Conservation (phyloP, 2,888 invertebrate genomes). For the Metopia argyrocephala region DNA sequence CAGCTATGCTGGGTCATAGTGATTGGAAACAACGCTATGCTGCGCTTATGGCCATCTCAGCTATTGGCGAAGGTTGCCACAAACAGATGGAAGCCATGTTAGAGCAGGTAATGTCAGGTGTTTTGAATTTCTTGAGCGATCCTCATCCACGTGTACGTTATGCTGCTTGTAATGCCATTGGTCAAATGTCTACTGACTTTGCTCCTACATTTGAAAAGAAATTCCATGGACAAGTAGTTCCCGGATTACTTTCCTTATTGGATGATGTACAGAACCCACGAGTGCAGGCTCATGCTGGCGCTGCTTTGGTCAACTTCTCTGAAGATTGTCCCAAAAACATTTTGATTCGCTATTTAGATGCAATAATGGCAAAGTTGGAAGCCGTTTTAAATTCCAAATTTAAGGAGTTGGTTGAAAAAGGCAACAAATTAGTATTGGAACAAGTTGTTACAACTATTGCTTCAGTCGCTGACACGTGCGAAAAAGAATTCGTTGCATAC, state of each 20-base stretch:
- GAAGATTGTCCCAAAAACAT: slow-evolving; percentile 99
- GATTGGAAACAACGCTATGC: slow-evolving; percentile 96
- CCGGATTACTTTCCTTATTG: slow-evolving; percentile 91
- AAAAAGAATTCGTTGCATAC: slow-evolving; percentile 95
- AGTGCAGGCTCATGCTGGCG: slow-evolving; percentile 91
- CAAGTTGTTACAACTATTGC: slow-evolving; percentile 98
- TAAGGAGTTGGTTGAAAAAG: slow-evolving; percentile 95
- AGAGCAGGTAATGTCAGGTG: slow-evolving; percentile 94
- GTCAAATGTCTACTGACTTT: slow-evolving; percentile 99
- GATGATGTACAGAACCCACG: slow-evolving; percentile 95
- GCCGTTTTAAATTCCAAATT: slow-evolving; percentile 93
- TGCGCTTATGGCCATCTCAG: slow-evolving; percentile 98
- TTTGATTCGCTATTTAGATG: slow-evolving; percentile 92
- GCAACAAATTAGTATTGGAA: slow-evolving; percentile 96
- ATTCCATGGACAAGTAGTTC: slow-evolving; percentile 96
- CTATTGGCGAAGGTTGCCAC: slow-evolving; percentile 98
- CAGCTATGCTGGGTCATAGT: slow-evolving; percentile 89
- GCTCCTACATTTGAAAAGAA: slow-evolving; percentile 98
- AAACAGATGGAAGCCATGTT: slow-evolving; percentile 98
- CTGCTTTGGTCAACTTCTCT: slow-evolving; percentile 99
- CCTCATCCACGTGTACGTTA: slow-evolving; percentile 84
- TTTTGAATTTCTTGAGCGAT: slow-evolving; percentile 91
- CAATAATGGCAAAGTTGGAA: slow-evolving; percentile 94
- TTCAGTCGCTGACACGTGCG: slow-evolving; percentile 98
- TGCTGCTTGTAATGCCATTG: slow-evolving; percentile 98